Conservation (phyloP, 2,888 invertebrate species). For the Brachyopa scutellaris region DNA sequence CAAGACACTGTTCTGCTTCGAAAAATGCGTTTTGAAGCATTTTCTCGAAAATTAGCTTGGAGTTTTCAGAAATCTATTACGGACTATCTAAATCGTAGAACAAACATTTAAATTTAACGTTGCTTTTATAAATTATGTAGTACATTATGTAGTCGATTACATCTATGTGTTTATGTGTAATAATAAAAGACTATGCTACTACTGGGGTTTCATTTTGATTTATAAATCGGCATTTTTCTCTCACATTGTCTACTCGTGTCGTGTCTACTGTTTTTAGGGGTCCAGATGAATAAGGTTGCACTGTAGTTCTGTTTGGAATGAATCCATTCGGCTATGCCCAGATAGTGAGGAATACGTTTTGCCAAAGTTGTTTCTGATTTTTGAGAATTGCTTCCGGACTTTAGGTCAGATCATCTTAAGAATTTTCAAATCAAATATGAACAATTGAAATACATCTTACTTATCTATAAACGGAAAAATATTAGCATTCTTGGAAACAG, state of each 20-base stretch:
- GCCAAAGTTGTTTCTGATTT: no score
- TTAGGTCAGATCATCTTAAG: no score
- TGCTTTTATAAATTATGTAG: not conserved
- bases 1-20: conserved; percentile 6
- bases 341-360: no score
- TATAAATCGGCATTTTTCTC: conserved; percentile 13
- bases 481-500: no score
- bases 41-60: conserved; percentile 15
- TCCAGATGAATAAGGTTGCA: not conserved
- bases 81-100: conserved; percentile 3
- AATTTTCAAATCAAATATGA: no score
- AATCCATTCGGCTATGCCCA: no score
- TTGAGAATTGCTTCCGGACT: no score
- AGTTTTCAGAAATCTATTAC: conserved; percentile 4
- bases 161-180: not conserved
- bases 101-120: not conserved
- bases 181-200: not conserved
- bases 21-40: not conserved
- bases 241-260: not conserved
- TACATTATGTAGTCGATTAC: not conserved
- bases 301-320: no score
- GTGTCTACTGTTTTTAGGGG: conserved; percentile 4
- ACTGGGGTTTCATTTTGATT: conserved; percentile 10
- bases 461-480: no score
- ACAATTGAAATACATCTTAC: no score